Base-by-base conservation (phyloP, 2,797 vertebrate genomes). In the Heterohyrax brucei region DNA sequence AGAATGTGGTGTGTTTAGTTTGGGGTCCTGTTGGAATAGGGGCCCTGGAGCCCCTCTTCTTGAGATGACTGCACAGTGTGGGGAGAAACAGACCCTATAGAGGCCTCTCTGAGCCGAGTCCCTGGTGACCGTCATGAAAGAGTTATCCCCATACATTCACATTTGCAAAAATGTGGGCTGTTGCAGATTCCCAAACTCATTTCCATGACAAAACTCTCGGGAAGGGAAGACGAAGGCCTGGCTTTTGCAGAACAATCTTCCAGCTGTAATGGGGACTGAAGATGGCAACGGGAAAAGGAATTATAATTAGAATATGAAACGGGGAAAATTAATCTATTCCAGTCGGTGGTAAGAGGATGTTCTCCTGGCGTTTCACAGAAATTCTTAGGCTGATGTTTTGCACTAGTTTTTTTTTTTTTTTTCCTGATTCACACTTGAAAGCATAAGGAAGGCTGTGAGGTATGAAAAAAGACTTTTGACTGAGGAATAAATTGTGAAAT, bases 251-350 rank as follows among this genome's bases (percentile, higher is more conserved):
- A 98, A 98, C 98, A 98, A 98, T 98, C 98, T 98, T 98, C 98
- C 98, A 98, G 97, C 98, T 98, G 98, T 98, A 98, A 98, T 98
- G 98, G 98, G 98, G 97, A 98, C 97, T 97, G 98, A 98, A 98
- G 98, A 98, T 98, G 98, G 98, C 95, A 50, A 96, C 98, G 98
- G 97, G 97, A 97, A 98, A 98, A 98, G 98, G 98, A 98, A 98
- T 98, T 98, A 98, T 98, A 98, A 98, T 98, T 98, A 98, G 98
- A 98, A 98, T 98, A 98, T 98, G 98, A 98, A 98, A 98, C 97
- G 97, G 97, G 97, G 92, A 96, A 98, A 98, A 98, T 98, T 98
- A 98, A 98, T 98, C 98, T 98, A 98, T 98, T 98, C 98, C 96
- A 98, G 98, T 98, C 98, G 94, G 94, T 97, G 98, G 97, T 96